Evolutionary conservation across 92 coral and sea anemone genomes (phyloP).

Genomic region (Parazoanthus atlanticus): DNA sequence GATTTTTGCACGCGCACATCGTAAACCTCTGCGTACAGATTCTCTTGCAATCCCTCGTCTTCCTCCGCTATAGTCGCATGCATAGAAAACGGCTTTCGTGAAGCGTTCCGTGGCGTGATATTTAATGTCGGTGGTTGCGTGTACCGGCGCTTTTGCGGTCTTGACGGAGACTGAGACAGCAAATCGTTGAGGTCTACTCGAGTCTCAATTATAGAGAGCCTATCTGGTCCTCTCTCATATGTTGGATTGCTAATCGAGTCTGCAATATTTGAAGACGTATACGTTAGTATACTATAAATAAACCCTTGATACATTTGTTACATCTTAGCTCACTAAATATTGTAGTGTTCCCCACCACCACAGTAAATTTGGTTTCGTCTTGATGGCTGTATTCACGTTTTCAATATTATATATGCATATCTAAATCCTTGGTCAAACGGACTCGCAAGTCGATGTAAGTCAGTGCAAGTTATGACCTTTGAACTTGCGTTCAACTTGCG

Average conservation of each 20-base stretch:
- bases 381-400: no score
- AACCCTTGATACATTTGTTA: no score
- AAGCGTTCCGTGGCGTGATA: not conserved
- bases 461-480: no score
- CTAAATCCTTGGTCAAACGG: no score
- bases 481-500: no score
- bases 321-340: no score
- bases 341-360: no score
- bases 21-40: conserved; percentile 23
- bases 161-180: not conserved
- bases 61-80: conserved; percentile 28
- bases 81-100: not conserved
- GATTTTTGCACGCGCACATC: not conserved
- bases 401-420: no score
- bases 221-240: conserved; percentile 41
- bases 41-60: conserved; percentile 10
- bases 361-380: no score
- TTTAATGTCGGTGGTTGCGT: conserved; percentile 18
- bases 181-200: not conserved
- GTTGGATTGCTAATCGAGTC: conserved; percentile 23
- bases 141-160: conserved; percentile 19
- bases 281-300: not conserved
- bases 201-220: not conserved
- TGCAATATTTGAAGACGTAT: not conserved
- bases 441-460: no score